A percentile compares a stretch with the other conserved stretches of the same genome.
These are phyloP conservation scores for Gadus chalcogrammus DNA, from an alignment of 2,113 vertebrate genomes.

Conservation along the genomic window DNA sequence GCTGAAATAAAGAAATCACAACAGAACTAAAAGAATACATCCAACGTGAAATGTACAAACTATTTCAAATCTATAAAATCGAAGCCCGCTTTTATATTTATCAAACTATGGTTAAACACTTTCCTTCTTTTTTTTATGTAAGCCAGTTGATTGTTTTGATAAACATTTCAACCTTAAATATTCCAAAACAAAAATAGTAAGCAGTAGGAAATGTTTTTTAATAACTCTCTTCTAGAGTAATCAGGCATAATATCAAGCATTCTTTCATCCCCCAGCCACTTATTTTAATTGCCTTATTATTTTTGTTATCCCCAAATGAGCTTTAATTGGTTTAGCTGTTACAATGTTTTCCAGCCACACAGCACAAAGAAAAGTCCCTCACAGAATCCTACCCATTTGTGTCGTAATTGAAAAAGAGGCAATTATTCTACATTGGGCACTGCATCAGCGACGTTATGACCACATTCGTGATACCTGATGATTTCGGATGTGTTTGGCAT, in stretches of 20 bases:
- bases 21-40: no score
- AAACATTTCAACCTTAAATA: no score
- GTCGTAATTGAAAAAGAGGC: not conserved
- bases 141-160: no score
- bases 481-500: not conserved
- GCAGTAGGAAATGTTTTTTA: not conserved
- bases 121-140: not conserved
- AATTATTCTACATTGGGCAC: conserved; percentile 8
- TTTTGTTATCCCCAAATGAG: conserved; percentile 8
- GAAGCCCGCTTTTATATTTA: no score
- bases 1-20: no score
- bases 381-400: not conserved
- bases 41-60: no score
- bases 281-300: conserved; percentile 30
- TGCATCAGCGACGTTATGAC: not conserved
- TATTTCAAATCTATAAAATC: no score
- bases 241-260: conserved; percentile 11
- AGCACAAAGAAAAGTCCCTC: conserved; percentile 16
- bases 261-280: conserved; percentile 32
- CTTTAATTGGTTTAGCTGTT: conserved; percentile 18
- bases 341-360: conserved; percentile 18
- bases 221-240: not conserved
- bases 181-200: no score
- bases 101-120: no score
- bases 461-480: not conserved